Evolutionary conservation across 2,113 vertebrate genomes (phyloP).

Genomic region (Pungitius pungitius): DNA sequence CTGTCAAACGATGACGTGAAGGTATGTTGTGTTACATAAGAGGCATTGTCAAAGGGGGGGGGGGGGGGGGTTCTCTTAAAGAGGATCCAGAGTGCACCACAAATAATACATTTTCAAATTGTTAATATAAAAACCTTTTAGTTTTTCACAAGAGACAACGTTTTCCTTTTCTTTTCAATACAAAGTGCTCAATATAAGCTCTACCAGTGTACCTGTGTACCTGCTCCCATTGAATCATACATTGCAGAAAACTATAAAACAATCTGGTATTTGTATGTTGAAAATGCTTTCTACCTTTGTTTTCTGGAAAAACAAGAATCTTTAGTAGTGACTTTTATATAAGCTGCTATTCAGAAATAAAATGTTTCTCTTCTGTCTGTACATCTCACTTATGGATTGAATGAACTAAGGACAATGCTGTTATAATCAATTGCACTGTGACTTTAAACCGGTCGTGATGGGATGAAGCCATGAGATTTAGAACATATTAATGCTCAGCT

Average conservation of each 20-base stretch:
- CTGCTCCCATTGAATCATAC: not conserved
- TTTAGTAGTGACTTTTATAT: not conserved
- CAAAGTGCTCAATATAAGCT: not conserved
- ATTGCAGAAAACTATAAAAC: not conserved
- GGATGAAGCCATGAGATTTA: not conserved
- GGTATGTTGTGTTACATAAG: conserved; percentile 65
- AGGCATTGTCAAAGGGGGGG: not conserved
- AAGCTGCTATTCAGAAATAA: not conserved
- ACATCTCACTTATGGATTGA: not conserved
- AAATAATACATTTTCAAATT: conserved; percentile 5
- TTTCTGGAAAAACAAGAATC: not conserved
- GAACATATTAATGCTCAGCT: not conserved
- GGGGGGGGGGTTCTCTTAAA: conserved; percentile 9
- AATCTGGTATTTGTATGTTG: not conserved
- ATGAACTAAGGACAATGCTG: not conserved
- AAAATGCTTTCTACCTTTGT: not conserved
- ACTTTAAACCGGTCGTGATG: not conserved
- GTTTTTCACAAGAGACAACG: not conserved
- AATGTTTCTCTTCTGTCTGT: not conserved
- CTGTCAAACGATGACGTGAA: conserved; percentile 43
- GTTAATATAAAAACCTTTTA: not conserved
- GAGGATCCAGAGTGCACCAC: conserved; percentile 21
- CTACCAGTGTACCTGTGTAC: not conserved
- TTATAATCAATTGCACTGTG: not conserved
- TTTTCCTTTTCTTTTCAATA: not conserved